Base-by-base conservation (phyloP, 92 coral and sea anemone species). In the Actinernus sp. region DNA sequence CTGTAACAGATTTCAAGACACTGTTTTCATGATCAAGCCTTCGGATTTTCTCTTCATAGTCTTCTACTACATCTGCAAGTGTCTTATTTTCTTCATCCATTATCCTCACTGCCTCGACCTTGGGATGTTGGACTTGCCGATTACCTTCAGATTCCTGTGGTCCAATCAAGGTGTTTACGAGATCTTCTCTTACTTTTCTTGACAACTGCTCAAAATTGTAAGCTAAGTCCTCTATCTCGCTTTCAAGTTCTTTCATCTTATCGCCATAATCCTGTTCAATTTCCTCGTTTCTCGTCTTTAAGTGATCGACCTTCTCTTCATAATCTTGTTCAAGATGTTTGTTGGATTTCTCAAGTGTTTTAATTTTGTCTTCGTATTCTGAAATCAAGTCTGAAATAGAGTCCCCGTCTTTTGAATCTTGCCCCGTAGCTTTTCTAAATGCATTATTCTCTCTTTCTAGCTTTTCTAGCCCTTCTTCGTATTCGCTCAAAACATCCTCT, bases 31-130 rank as follows among this genome's bases (percentile, higher is more conserved):
- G 60, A 14, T 81, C 67, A 33, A 85, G 36, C 31, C 51, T 75
- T 26, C 23, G 71, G 49, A 86, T 49, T 29, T 86, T 68, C 11
- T 76, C 76, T 59, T 93, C 93, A 55, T 85, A 89, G 53, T 81
- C 80, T 45, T 69, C 76, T 20, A 79, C 49, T 14, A 76, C 90
- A 13, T 79, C 87, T 6, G 81, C 76, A 2, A 84, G 69, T 4
- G 85, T 61, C 63, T 80, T 85, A 2, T 39, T 58, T 32, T 89
- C 81, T 1, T 73, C 61, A 16, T 63, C 69, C 87, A 85, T 85
- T 2, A 55, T 68, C 14, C 69, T 71, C 46, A 85, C 52, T 0
- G 91, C 96, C 40, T 80, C 59, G 0, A 74, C 46, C 7, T 61
- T 29, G 1, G 49, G 23, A 0, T 32, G 16, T 10, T 24, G 20